Conservation (phyloP, 1,140 invertebrate genomes). For the Drosophila obscura region DNA sequence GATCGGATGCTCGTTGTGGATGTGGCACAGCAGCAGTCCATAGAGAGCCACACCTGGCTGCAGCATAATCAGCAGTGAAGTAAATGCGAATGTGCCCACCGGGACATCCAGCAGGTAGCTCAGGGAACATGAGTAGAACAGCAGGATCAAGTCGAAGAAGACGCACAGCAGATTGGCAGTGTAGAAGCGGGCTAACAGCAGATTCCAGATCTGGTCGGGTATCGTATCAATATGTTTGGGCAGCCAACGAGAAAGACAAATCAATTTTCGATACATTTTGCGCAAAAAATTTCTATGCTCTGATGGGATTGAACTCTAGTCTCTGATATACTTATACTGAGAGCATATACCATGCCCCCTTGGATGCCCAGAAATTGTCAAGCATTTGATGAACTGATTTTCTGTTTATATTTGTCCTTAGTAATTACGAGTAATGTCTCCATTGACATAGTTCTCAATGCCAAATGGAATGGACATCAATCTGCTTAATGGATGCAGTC, state of each 20-base stretch:
- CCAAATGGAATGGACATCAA: conserved; percentile 51
- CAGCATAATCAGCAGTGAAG: not conserved
- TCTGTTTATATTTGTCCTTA: not conserved
- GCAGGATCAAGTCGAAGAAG: too few species aligned
- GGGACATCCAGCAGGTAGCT: conserved; percentile 37
- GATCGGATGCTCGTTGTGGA: conserved; percentile 27
- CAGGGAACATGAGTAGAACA: not conserved
- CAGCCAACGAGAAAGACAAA: not conserved
- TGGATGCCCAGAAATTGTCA: conserved; percentile 5
- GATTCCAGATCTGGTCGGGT: conserved; percentile 4
- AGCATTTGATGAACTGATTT: conserved; percentile 13
- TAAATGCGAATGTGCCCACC: not conserved
- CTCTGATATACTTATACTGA: too few species aligned
- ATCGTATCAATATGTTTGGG: conserved; percentile 7
- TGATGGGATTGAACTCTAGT: too few species aligned
- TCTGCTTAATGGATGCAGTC: conserved; percentile 60
- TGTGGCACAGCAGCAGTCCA: conserved; percentile 20
- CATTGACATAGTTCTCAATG: conserved; percentile 50
- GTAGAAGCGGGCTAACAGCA: conserved; percentile 29
- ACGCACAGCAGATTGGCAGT: conserved; percentile 13
- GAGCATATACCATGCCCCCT: not conserved
- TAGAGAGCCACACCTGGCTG: conserved; percentile 9
- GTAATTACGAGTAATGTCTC: conserved; percentile 12
- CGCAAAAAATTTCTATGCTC: too few species aligned
- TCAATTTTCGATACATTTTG: too few species aligned